Evolutionary conservation across 2,888 invertebrate species (phyloP), one percentile per base, ranked within the genome.

Genomic region (Euclidia mi): DNA sequence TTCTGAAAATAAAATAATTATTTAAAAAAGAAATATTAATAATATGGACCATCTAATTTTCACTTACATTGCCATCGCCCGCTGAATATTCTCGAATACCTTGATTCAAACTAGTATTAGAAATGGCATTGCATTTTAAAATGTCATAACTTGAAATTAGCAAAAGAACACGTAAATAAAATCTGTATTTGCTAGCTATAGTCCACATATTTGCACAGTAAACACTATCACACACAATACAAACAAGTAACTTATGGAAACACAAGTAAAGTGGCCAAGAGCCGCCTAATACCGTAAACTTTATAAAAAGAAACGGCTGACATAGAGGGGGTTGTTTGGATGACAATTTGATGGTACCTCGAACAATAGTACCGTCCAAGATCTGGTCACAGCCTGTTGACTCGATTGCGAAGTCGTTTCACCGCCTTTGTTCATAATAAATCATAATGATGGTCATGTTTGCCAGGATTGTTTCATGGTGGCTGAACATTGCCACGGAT

Each of bases 351-450:
- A 88, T 90, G 85, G 79, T 68, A 82, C 76, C 65, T 71, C 60
- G 81, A 88, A 94, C 93, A 93, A 92, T 93, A 81, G 89, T 57
- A 47, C 65, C 71, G 87, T 83, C 88, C 87, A 79, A 91, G 89
- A 87, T 79, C 73, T 76, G 80, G 92, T 92, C 75, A 90, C 90
- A 91, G 79, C 83, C 82, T 82, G 94, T 88, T 93, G 93, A 76
- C 60, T 87, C 60, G 65, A 78, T 94, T 94, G 92, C 92, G 89
- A 76, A 87, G 89, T 79, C 72, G 83, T 92, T 91, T 92, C 92
- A 90, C 92, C 81, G 79, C 78, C 85, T 88, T 89, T 88, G 89
- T 87, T 83, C 84, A 70, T 87, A 86, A 86, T 85, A 81, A 84
- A 82, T 82, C 82, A 78, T 85, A 87, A 90, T 87, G 82, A 88